Conservation (phyloP, 2,888 invertebrate genomes). For the Acrocyrtus sp. region DNA sequence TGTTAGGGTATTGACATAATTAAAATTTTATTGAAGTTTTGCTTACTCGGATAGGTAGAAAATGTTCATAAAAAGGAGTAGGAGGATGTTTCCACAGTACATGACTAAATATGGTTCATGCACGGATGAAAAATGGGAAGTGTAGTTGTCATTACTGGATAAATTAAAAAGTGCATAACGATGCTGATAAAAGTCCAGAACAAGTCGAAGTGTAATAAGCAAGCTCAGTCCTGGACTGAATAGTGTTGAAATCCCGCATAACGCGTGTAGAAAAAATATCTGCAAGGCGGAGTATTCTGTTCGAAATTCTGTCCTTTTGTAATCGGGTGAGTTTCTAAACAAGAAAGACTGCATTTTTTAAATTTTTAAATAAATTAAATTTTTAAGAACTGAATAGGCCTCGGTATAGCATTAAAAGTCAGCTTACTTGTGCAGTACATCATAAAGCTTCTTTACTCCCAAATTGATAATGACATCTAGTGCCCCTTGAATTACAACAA, state of each 20-base stretch:
- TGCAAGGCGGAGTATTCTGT: constrained; percentile 13
- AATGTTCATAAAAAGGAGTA: constrained; percentile 9
- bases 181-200: constrained; percentile 21
- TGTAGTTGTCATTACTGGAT: constrained; percentile 13
- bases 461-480: constrained; percentile 17
- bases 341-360: no score
- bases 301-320: constrained; percentile 15
- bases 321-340: constrained; percentile 3
- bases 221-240: constrained; percentile 29
- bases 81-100: constrained; percentile 13
- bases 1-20: background rate
- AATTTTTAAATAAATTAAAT: no score
- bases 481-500: constrained; percentile 28
- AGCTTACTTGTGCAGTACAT: no score
- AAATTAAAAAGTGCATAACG: constrained; percentile 11
- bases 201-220: constrained; percentile 14
- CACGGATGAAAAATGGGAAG: background rate
- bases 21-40: background rate
- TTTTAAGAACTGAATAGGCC: no score
- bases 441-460: background rate
- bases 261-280: constrained; percentile 15
- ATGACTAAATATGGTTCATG: constrained; percentile 21
- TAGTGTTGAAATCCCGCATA: constrained; percentile 6
- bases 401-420: no score
- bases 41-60: constrained; percentile 30